Base-by-base conservation (phyloP, 23 tunicate species). In the Oikopleura vanhoeffeni region DNA sequence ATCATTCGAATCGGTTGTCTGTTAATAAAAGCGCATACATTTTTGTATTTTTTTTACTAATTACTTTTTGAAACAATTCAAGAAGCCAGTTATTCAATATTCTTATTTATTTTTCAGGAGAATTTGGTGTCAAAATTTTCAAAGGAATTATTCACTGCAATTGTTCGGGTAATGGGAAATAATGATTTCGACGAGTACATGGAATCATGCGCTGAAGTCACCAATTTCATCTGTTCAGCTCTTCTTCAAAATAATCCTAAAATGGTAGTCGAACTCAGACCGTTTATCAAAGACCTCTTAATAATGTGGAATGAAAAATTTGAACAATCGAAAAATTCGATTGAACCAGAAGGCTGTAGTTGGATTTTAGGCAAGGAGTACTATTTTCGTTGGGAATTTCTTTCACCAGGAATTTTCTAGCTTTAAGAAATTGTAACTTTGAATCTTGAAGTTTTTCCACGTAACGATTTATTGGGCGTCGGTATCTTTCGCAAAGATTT, bases 31-130 rank as follows among this genome's bases (percentile, higher is more conserved):
- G n/a, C n/a, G n/a, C n/a, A n/a, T n/a, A n/a, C n/a, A n/a, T n/a
- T n/a, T n/a, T n/a, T n/a, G n/a, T n/a, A n/a, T n/a, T n/a, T n/a
- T n/a, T n/a, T n/a, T n/a, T n/a, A n/a, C n/a, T n/a, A n/a, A n/a
- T n/a, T n/a, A n/a, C n/a, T n/a, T n/a, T n/a, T n/a, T n/a, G n/a
- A n/a, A n/a, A n/a, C n/a, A n/a, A n/a, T n/a, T n/a, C n/a, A n/a
- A n/a, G n/a, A n/a, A n/a, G n/a, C n/a, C n/a, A n/a, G n/a, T n/a
- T n/a, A n/a, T n/a, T n/a, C n/a, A n/a, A n/a, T n/a, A n/a, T n/a
- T n/a, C n/a, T n/a, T n/a, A n/a, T n/a, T n/a, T n/a, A n/a, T 30
- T 71, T 71, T 71, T 71, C 32, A 71, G 79, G 35, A 18, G 79
- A 28, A 71, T 18, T 38, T 71, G 79, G 34, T 71, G 34, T 18